phyloP scores from a whole-genome alignment of 2,113 vertebrate species.

The Clinocottus analis region DNA sequence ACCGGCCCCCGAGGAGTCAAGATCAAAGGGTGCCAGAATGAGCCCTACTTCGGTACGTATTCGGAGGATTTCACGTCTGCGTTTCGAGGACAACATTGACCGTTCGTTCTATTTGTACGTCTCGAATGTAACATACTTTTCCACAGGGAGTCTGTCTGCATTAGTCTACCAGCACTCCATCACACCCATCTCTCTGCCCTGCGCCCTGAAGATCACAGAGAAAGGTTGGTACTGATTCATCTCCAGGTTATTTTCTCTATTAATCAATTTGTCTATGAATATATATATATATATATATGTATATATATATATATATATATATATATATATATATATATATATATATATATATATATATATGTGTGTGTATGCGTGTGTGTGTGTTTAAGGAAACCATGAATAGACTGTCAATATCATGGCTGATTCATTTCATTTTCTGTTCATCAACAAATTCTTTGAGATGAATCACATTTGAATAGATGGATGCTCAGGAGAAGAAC shows the following conservation, averaged over 20 bases:
- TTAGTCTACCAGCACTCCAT: slow-evolving; percentile 93
- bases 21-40: slow-evolving; percentile 93
- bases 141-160: slow-evolving; percentile 90
- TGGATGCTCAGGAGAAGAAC: background rate
- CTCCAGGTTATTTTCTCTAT: background rate
- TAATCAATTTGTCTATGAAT: background rate
- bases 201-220: slow-evolving; percentile 87
- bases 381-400: too few species aligned
- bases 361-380: too few species aligned
- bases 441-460: background rate
- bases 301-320: too few species aligned
- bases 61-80: background rate
- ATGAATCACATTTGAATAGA: background rate
- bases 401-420: background rate
- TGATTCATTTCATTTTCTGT: background rate
- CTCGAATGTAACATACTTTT: background rate
- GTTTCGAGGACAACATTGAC: background rate
- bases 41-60: slow-evolving; percentile 90
- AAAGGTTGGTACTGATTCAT: slow-evolving; percentile 81
- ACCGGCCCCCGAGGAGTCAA: slow-evolving; percentile 92
- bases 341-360: too few species aligned
- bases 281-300: too few species aligned
- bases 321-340: too few species aligned
- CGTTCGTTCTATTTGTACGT: background rate
- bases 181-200: slow-evolving; percentile 91